These are phyloP conservation scores for Dynastes hyllus DNA, from an alignment of 2,888 invertebrate species.

Conservation along the genomic window DNA sequence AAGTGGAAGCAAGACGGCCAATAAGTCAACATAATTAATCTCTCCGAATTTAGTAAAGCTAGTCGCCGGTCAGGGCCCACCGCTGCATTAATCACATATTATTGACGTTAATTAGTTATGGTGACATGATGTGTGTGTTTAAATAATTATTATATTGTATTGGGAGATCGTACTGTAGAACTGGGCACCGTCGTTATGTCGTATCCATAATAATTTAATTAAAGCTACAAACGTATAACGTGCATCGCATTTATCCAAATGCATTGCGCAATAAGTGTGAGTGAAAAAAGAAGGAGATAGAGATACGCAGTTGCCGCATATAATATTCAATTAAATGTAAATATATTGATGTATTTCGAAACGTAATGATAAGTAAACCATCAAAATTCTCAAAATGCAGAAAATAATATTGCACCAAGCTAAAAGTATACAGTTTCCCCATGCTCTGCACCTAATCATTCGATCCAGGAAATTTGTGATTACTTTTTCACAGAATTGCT, in stretches of 20 bases:
- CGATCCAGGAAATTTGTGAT: too few species aligned
- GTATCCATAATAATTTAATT: conserved; percentile 67
- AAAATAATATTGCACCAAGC: too few species aligned
- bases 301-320: background rate
- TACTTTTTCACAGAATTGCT: too few species aligned
- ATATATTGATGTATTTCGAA: conserved; percentile 19
- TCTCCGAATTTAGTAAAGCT: conserved; percentile 55
- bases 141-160: conserved; percentile 70
- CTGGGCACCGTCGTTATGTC: conserved; percentile 55
- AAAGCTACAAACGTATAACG: conserved; percentile 62
- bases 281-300: background rate
- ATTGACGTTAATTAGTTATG: conserved; percentile 69
- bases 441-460: too few species aligned
- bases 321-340: conserved; percentile 39
- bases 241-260: conserved; percentile 59
- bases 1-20: conserved; percentile 54
- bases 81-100: conserved; percentile 67
- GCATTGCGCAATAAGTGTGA: background rate
- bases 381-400: background rate
- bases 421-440: too few species aligned
- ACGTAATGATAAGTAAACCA: conserved; percentile 14
- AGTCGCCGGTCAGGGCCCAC: conserved; percentile 60
- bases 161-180: conserved; percentile 37
- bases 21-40: conserved; percentile 55
- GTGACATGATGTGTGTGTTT: conserved; percentile 69